A percentile compares a stretch with the other conserved stretches of the same genome.
These are phyloP conservation scores for Subacronicta megacephala DNA, from an alignment of 2,888 invertebrate species.

Conservation along the genomic window DNA sequence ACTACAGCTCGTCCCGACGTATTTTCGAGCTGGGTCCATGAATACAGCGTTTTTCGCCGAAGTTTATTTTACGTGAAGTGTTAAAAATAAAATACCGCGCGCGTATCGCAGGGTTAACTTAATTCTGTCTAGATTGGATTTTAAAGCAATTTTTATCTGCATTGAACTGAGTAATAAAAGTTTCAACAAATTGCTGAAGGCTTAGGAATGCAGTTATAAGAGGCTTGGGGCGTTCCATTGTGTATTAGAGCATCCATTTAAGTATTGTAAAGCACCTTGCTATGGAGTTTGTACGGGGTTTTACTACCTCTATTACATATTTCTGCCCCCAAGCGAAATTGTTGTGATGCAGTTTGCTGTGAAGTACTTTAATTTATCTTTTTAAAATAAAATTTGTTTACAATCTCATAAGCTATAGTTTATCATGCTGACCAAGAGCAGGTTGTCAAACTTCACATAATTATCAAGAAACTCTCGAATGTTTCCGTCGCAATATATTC, in stretches of 20 bases:
- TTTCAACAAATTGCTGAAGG: conserved; percentile 27
- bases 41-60: conserved; percentile 60
- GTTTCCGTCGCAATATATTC: no score
- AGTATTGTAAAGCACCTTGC: background rate
- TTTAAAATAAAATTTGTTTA: no score
- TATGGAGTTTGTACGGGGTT: background rate
- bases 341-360: background rate
- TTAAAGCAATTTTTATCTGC: conserved; percentile 39
- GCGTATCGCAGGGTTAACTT: conserved; percentile 49
- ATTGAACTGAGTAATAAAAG: conserved; percentile 28
- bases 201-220: conserved; percentile 19
- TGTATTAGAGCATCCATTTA: conserved; percentile 10
- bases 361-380: no score
- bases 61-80: conserved; percentile 60
- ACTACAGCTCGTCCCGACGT: conserved; percentile 52
- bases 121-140: conserved; percentile 49
- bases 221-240: conserved; percentile 16
- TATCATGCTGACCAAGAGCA: no score
- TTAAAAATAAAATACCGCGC: conserved; percentile 60
- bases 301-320: no score
- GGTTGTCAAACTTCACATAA: no score
- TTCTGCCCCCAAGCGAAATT: no score
- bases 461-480: no score
- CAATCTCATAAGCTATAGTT: no score
- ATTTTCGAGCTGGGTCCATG: conserved; percentile 61